Conservation (phyloP, 2,888 invertebrate genomes). For the Scaptomyza flava region DNA sequence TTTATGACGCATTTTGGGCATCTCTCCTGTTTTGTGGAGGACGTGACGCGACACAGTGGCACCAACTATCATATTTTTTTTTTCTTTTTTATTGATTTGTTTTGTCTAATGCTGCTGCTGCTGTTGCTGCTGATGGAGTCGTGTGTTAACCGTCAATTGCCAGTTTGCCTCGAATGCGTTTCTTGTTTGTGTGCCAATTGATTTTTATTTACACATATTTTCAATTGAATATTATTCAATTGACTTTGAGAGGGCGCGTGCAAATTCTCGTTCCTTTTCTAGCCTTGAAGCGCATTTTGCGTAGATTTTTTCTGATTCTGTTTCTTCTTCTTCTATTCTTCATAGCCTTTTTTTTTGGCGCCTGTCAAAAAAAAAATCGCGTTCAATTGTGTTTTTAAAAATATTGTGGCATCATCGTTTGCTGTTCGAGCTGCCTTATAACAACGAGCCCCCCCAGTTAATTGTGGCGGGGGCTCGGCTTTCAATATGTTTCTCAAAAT, state of each 20-base stretch:
- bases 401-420: slow-evolving; percentile 30
- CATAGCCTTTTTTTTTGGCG: slow-evolving; percentile 27
- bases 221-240: slow-evolving; percentile 76
- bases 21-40: slow-evolving; percentile 40
- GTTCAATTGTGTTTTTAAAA: slow-evolving; percentile 26
- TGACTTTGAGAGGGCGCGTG: slow-evolving; percentile 77
- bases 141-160: slow-evolving; percentile 46
- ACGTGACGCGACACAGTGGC: slow-evolving; percentile 65
- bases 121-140: slow-evolving; percentile 28
- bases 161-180: slow-evolving; percentile 50
- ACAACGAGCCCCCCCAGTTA: slow-evolving; percentile 51
- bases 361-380: slow-evolving; percentile 29
- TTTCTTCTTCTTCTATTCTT: slow-evolving; percentile 13
- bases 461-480: slow-evolving; percentile 66
- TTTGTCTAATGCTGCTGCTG: slow-evolving; percentile 48
- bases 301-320: slow-evolving; percentile 14
- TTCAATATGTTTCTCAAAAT: slow-evolving; percentile 63
- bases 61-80: slow-evolving; percentile 28
- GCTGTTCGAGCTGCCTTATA: slow-evolving; percentile 24
- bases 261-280: slow-evolving; percentile 62
- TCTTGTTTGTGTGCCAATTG: slow-evolving; percentile 61
- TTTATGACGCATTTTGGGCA: slow-evolving; percentile 61
- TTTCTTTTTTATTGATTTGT: slow-evolving; percentile 73
- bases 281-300: slow-evolving; percentile 65
- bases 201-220: slow-evolving; percentile 76